Conservation (phyloP, 2,888 invertebrate genomes). For the Chaetoderma sp. region DNA sequence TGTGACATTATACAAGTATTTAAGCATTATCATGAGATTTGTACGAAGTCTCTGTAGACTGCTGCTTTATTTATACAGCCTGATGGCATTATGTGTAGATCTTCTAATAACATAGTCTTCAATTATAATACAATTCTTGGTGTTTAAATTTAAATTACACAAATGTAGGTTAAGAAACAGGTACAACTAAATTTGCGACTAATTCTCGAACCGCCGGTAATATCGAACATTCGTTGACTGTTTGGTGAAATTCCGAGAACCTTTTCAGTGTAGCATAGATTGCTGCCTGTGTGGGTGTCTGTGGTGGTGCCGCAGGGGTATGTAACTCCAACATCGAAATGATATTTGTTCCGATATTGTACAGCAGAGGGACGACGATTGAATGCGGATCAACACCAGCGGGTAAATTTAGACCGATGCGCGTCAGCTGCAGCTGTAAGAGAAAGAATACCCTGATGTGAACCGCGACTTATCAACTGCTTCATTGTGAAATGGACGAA, state of each 20-base stretch:
- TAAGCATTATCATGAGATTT: too few species aligned
- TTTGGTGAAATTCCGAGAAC: constrained; percentile 64
- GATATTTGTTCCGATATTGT: constrained; percentile 87
- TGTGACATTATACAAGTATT: too few species aligned
- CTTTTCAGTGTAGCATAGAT: constrained; percentile 62
- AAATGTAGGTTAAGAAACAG: too few species aligned
- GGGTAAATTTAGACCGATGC: constrained; percentile 73
- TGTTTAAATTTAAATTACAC: too few species aligned
- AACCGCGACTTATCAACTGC: too few species aligned
- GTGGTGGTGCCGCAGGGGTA: constrained; percentile 24
- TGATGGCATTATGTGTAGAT: too few species aligned
- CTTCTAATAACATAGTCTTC: too few species aligned
- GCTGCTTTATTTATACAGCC: too few species aligned
- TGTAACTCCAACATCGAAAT: constrained; percentile 81
- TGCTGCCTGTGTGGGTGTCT: constrained; percentile 45
- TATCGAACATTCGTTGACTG: constrained; percentile 82
- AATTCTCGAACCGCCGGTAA: constrained; percentile 92
- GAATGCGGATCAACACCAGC: constrained; percentile 76
- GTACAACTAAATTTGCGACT: constrained; percentile 84
- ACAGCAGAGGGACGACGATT: constrained; percentile 88
- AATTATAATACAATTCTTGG: too few species aligned
- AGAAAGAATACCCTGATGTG: constrained; percentile 30
- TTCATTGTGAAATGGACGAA: constrained; percentile 10
- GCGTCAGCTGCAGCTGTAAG: constrained; percentile 81
- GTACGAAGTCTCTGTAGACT: too few species aligned